These are phyloP conservation scores for Scomber japonicus DNA, from an alignment of 2,113 vertebrate genomes.

Conservation along the genomic window DNA sequence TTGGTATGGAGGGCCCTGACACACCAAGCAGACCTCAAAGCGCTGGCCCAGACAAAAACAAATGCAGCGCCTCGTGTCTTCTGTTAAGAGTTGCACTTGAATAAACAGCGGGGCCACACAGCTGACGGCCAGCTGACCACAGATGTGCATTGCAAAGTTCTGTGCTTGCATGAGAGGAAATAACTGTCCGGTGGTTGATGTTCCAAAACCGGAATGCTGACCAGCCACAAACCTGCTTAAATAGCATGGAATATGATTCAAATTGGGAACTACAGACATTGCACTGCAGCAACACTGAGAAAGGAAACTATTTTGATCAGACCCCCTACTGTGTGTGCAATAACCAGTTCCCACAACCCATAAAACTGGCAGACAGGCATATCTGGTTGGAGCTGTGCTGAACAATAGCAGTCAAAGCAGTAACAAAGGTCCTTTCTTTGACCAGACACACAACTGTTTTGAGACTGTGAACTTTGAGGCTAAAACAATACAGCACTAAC, in stretches of 20 bases:
- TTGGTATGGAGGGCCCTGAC: background rate
- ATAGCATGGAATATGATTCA: no score
- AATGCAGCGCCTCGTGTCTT: background rate
- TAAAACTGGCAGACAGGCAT: background rate
- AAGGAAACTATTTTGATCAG: background rate
- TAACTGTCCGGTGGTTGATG: background rate
- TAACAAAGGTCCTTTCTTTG: background rate
- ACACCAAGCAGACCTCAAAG: background rate
- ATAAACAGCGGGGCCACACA: background rate
- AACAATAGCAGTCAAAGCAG: slow-evolving; percentile 5
- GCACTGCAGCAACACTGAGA: background rate
- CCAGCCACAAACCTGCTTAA: background rate
- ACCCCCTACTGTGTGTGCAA: background rate
- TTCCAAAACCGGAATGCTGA: background rate
- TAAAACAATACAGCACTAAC: background rate
- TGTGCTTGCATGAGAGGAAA: background rate
- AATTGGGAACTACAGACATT: background rate
- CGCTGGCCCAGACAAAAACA: background rate
- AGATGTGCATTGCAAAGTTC: background rate
- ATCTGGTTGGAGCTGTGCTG: background rate
- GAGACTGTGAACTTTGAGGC: background rate
- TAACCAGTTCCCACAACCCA: slow-evolving; percentile 9
- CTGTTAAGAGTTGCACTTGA: background rate
- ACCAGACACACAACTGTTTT: background rate
- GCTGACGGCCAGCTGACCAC: slow-evolving; percentile 11